Base-by-base conservation (phyloP, 2,888 invertebrate species). In the Liodrosophila aerea region DNA sequence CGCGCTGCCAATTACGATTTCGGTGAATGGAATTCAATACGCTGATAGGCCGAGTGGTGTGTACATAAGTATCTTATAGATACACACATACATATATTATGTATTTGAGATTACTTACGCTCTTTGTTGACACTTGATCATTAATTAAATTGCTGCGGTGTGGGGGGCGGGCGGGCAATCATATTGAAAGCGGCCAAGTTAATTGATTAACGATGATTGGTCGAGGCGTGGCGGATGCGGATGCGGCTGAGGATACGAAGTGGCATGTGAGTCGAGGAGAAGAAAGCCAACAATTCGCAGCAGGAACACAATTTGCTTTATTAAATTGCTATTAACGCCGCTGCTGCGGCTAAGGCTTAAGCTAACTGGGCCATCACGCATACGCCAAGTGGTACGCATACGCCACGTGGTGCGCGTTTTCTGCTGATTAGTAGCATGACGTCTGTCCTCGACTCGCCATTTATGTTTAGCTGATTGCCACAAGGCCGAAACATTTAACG, bases 111-210 rank as follows among this genome's bases (percentile, higher is more conserved):
- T 70, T 64, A 66, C 61, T 68, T 60, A 44, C 61, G 64, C 46
- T 67, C 51, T 51, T 43, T 76, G 49, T 63, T 71, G 72, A 82
- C 64, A 85, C 59, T 78, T 62, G 82, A 85, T 82, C 85, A 82
- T 85, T 82, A 85, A 78, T 82, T 85, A 78, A 81, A 74, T 67
- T 62, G 67, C 56, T 62, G 60, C 54, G 60, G 56, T 59, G 62
- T 53, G 50, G 31, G 49, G 50, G 8, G 8, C 22, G 1, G 37
- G 37, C 41, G 11, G 40, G 62, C 60, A 84, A 84, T 84, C 85
- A 76, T 60, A 66, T 64, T 64, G 41, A 84, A 62, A 73, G 70
- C 82, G 62, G 39, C 62, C 31, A 68, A 59, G 62, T 74, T 78
- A 78, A 78, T 78, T 85, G 78, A 78, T 78, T 85, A 82, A 74